Evolutionary conservation across 2,888 invertebrate genomes (phyloP), one percentile per base, ranked within the genome.

Genomic region (Cheiracanthium punctorium): DNA sequence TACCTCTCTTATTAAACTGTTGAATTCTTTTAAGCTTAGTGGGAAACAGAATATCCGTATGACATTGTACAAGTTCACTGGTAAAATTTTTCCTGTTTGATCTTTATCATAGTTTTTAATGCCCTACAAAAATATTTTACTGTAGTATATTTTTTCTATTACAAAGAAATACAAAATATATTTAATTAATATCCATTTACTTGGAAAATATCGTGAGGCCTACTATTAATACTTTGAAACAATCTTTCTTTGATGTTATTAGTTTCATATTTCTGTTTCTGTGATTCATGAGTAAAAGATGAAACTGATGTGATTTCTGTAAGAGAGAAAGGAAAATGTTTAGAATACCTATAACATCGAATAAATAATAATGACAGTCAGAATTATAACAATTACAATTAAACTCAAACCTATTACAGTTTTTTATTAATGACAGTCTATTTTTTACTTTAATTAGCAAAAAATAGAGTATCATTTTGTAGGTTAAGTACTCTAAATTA

Each of bases 1-100:
- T 69, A 82, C 82, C 77, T 82, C 64, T 72, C 5, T 65, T 24
- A 77, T 24, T 20, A 82, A 29, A 20, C 65, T 48, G 17, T 52
- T 48, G 17, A 82, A 82, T 5, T 82, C 77, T 37, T 72, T 58
- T 4, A 48, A 29, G 28, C 64, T 24, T 29, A 82, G 48, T n/a
- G 77, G 82, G 28, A 65, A 64, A 14, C 82, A 82, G 30, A 82
- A 82, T 37, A 77, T 52, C 24, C 71, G 76, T 33, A 82, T 52
- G 28, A 82, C 82, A 67, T 82, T 82, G 30, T 82, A 65, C 24
- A 82, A 43, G 48, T 82, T 82, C 10, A 32, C 71, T 12, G 82
- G 72, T 4, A 82, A 17, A 33, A 82, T 64, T 77, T 77, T 82
- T 48, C 77, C 73, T 33, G 24, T 67, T 12, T 14, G 64, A 58